Conservation (phyloP, 2,113 vertebrate genomes). For the Rhinoderma darwinii region DNA sequence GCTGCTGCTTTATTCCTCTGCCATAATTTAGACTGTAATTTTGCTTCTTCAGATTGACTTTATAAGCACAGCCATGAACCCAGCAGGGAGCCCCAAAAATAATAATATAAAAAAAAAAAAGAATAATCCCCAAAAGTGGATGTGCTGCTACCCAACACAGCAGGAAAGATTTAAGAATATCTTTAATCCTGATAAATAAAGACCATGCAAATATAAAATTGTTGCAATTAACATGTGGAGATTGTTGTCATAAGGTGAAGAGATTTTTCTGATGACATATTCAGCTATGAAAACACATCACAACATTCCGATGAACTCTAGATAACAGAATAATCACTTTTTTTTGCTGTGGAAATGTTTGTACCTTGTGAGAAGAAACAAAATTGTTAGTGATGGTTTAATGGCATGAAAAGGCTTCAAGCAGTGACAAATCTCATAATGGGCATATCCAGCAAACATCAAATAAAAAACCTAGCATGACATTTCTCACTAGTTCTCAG, state of each 20-base stretch:
- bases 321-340: conserved; percentile 31
- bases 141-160: background rate
- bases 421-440: conserved; percentile 44
- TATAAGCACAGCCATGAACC: background rate
- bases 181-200: background rate
- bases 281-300: background rate
- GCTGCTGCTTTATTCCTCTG: background rate
- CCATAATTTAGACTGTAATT: background rate
- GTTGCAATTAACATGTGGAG: background rate
- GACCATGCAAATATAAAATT: background rate
- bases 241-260: background rate
- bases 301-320: background rate
- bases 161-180: background rate
- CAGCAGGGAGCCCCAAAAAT: background rate
- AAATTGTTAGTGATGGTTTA: conserved; percentile 42
- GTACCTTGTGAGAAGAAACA: conserved; percentile 37
- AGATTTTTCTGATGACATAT: background rate
- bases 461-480: conserved; percentile 25
- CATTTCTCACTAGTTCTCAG: conserved; percentile 13
- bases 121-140: too few relatives aligned
- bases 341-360: background rate
- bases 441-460: conserved; percentile 36
- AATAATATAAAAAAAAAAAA: too few relatives aligned
- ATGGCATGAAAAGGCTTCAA: conserved; percentile 39
- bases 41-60: background rate